A percentile compares a stretch with the other conserved stretches of the same genome.
Conservation (phyloP, 2,797 vertebrate genomes). For the Xenops minutus region DNA sequence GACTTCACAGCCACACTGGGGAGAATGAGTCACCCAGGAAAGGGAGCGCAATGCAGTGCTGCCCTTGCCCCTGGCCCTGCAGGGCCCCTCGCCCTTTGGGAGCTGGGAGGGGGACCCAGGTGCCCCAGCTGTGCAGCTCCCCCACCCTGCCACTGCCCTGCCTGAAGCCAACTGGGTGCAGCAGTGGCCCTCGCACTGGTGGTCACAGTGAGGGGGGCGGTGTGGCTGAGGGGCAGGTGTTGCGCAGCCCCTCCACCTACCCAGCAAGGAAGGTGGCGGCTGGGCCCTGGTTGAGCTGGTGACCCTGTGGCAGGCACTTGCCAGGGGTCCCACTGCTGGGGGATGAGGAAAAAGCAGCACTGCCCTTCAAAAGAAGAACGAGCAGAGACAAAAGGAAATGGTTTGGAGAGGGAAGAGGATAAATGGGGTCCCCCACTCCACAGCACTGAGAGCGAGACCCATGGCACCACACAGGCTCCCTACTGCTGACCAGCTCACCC, state of each 20-base stretch:
- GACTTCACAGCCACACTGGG: constrained; percentile 45
- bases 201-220: too few relatives aligned
- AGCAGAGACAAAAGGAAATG: constrained; percentile 30
- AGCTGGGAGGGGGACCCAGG: neutral
- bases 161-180: neutral
- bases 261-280: neutral
- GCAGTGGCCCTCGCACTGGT: fast-evolving
- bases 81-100: neutral
- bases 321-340: neutral
- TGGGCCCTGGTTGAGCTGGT: fast-evolving
- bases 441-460: neutral
- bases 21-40: constrained; percentile 60
- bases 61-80: neutral
- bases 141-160: neutral
- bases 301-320: neutral
- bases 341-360: neutral
- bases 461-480: neutral
- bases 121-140: fast-evolving
- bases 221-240: neutral
- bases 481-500: neutral
- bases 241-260: neutral
- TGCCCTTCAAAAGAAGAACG: neutral
- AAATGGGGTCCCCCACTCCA: neutral
- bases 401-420: neutral
- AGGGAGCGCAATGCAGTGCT: neutral